Base-by-base conservation (phyloP, 2,888 invertebrate species). In the Athalia cordata region DNA sequence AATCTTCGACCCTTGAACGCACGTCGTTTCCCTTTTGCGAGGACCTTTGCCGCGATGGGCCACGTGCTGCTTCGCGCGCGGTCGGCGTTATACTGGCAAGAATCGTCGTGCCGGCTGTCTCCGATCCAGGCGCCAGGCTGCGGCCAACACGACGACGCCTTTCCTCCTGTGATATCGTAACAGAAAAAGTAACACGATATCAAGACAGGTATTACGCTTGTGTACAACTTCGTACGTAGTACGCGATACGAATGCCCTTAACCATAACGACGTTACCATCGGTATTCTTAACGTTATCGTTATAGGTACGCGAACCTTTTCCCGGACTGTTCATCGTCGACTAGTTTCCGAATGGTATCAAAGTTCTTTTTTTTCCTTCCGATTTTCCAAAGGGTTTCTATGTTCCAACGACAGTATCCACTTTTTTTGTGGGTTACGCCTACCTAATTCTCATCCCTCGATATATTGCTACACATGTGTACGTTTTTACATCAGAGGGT, bases 31-130 rank as follows among this genome's bases (percentile, higher is more conserved):
- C 80, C 81, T 86, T 87, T 76, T 86, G 85, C 75, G 82, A 80
- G 49, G 80, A 79, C 62, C 86, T 84, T 80, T 85, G 86, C 65
- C 88, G 88, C 81, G 85, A 78, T 77, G 83, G 77, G 79, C 79
- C 81, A 62, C 88, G 87, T 87, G 86, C 84, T 87, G 85, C 84
- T 86, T 89, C 89, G 86, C 89, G 89, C 88, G 88, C 87, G 83
- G 85, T 85, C 85, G 88, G 87, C 89, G 89, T 87, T 87, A 88
- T 86, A 89, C 89, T 89, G 88, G 87, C 85, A 82, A 87, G 75
- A 86, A 87, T 89, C 87, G 86, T 86, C 86, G 86, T 43, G 87
- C 85, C 87, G 87, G 84, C 86, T 87, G 75, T 29, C 75, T 75
- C 75, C 50, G 64, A 50, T 64, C 49, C 64, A 89, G 81, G 84